These are phyloP conservation scores for Ammospiza caudacuta DNA, from an alignment of 2,113 vertebrate genomes.

Conservation along the genomic window DNA sequence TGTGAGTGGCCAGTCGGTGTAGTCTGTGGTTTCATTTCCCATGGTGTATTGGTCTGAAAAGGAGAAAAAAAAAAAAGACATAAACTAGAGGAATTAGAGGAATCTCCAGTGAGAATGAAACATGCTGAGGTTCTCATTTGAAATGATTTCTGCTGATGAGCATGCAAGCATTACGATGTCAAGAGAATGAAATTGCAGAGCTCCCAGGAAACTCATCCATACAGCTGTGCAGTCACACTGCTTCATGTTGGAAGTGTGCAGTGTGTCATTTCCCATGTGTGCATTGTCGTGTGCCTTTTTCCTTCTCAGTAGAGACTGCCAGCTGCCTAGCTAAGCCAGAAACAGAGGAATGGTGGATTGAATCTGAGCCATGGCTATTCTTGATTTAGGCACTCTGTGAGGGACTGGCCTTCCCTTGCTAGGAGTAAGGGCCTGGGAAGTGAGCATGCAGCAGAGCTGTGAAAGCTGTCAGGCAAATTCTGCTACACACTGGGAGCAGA, in stretches of 20 bases:
- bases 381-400: neutral
- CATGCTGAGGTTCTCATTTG: rapidly evolving
- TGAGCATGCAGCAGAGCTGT: neutral
- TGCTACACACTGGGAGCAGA: neutral
- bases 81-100: neutral
- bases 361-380: rapidly evolving
- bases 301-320: neutral
- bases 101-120: neutral
- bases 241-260: neutral
- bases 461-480: neutral
- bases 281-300: neutral
- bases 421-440: neutral
- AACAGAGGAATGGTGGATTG: neutral
- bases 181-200: neutral
- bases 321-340: neutral
- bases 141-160: neutral
- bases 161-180: rapidly evolving
- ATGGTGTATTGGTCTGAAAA: neutral
- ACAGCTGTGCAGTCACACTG: neutral
- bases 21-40: neutral
- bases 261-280: rapidly evolving
- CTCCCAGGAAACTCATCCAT: neutral
- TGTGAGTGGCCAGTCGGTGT: neutral
- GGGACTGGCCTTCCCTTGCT: neutral
- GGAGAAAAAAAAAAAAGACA: neutral